Conservation (phyloP, 30 jellyfish, hydroid and myxozoan genomes). For the Rhopilema esculentum region DNA sequence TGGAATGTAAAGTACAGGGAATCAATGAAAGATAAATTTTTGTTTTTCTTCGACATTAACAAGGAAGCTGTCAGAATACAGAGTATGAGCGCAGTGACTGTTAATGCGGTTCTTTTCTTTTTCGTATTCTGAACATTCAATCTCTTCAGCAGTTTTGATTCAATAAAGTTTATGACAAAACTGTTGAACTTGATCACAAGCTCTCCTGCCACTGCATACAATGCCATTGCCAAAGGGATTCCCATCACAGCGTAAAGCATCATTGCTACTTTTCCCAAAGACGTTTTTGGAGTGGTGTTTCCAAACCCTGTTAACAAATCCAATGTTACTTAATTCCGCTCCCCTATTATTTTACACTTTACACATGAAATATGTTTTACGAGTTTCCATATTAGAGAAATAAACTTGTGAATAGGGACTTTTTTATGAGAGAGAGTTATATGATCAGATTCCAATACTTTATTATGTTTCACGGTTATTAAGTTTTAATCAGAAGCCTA, state of each 20-base stretch:
- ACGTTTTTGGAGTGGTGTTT: conserved; percentile 50
- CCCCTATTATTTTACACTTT: too few relatives aligned
- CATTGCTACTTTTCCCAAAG: conserved; percentile 19
- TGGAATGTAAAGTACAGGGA: conserved; percentile 21
- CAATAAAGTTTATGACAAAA: not conserved
- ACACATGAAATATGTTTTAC: too few relatives aligned
- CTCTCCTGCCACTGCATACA: conserved; percentile 41
- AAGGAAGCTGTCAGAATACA: not conserved
- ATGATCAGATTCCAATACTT: too few relatives aligned
- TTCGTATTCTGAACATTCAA: not conserved
- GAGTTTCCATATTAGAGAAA: too few relatives aligned
- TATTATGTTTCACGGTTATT: too few relatives aligned
- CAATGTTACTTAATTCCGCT: not conserved
- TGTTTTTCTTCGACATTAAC: not conserved
- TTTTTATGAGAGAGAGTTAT: too few relatives aligned
- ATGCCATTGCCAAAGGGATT: conserved; percentile 46
- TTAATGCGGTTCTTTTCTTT: not conserved
- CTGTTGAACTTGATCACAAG: not conserved
- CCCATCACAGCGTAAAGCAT: conserved; percentile 31
- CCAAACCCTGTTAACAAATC: conserved; percentile 63
- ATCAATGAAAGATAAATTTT: conserved; percentile 14
- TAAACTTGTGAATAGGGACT: too few relatives aligned
- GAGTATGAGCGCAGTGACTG: not conserved
- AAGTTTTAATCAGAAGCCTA: too few relatives aligned
- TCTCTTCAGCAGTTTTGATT: conserved; percentile 3